Base-by-base conservation (phyloP, 1,140 invertebrate genomes). In the Scaptomyza graminum region DNA sequence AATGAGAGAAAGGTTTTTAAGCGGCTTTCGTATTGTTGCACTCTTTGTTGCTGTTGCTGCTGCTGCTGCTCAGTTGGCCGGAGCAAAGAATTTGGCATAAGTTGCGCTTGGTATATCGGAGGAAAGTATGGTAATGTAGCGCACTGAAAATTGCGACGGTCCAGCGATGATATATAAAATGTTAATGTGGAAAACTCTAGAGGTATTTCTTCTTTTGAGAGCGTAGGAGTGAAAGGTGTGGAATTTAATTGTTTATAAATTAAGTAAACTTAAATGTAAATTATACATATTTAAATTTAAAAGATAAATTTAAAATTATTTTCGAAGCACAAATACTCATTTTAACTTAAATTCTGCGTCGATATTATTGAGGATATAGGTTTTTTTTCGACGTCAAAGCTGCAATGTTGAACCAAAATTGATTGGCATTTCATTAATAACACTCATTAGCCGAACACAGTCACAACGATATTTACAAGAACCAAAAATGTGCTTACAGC, bases 1-100 rank as follows among this genome's bases (percentile, higher is more conserved):
- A 85, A 87, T 85, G 70, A 85, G 82, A 70, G 78, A 78, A 78
- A 85, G 71, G 67, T 65, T 68, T 85, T 82, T 69, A 75, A 82
- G 55, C 70, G 70, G 57, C 50, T 59, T 50, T 51, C 64, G 49
- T 66, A 60, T 59, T 66, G 49, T 59, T 18, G 15, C 31, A 55
- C 15, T 49, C 62, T 49, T 18, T 44, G 31, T 46, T 59, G 43
- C 9, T 37, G 61, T 3, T 43, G 22, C 11, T 28, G 39, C 49
- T 54, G 55, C 56, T 57, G 37, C 34, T 59, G 55, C 41, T 52
- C 54, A 59, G 46, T 71, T 66, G 62, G 11, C 62, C 52, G 46
- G 28, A 34, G 51, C 34, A 57, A 57, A 65, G 13, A 52, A 43
- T 55, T 57, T 59, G 62, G 39, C 63, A 66, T 47, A 72, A 66